These are phyloP conservation scores for Hypotaenidia okinawae DNA, from an alignment of 2,797 vertebrate species.

Conservation along the genomic window DNA sequence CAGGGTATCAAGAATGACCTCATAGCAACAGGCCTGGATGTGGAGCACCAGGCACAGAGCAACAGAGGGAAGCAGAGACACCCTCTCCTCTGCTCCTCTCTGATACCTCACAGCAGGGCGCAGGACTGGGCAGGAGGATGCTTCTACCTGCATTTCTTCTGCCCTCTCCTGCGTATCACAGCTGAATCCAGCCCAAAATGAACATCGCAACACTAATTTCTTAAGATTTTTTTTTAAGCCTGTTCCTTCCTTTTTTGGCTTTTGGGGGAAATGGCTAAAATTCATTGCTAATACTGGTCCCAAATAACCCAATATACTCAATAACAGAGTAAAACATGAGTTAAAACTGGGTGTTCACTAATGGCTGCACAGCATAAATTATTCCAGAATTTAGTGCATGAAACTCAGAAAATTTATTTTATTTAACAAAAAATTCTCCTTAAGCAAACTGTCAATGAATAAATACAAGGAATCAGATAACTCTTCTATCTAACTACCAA, in stretches of 20 bases:
- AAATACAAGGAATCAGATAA: not conserved
- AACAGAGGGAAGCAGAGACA: not conserved
- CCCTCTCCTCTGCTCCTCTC: not conserved
- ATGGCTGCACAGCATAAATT: not conserved
- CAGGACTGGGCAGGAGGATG: accelerated
- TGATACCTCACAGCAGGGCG: accelerated
- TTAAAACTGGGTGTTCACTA: not conserved
- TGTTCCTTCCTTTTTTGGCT: not conserved
- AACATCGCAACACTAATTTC: not conserved
- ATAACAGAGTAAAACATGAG: not conserved
- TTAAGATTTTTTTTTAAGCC: not conserved
- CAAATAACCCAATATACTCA: not conserved
- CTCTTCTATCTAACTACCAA: not conserved
- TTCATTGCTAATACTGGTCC: not conserved
- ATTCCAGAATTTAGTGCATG: not conserved
- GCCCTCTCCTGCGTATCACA: not conserved
- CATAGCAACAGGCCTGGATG: not conserved
- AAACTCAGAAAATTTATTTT: not conserved
- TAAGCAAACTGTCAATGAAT: not conserved
- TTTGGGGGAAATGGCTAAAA: not conserved
- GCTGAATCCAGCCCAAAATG: not conserved
- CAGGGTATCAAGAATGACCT: not conserved
- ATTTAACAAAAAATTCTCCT: not conserved
- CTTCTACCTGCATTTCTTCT: not conserved
- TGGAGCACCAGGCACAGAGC: not conserved